Conservation (phyloP, 1,140 invertebrate genomes). For the Agrilus planipennis region DNA sequence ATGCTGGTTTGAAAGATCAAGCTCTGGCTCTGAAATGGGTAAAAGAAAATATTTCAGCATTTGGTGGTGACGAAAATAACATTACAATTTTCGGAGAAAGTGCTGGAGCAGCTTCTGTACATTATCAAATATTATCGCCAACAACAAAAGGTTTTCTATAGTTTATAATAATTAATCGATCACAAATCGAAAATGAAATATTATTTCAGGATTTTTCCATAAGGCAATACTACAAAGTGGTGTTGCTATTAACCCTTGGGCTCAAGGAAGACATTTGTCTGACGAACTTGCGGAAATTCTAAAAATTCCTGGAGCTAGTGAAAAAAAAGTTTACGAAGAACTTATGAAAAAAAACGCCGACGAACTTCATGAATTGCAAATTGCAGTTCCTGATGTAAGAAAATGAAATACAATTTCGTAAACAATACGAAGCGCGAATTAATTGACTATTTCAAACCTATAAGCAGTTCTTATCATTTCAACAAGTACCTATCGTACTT, state of each 20-base stretch:
- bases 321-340: slow-evolving; percentile 6
- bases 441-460: no score
- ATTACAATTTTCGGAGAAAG: slow-evolving; percentile 45
- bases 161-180: no score
- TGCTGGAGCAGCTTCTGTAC: slow-evolving; percentile 37
- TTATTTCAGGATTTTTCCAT: slow-evolving; percentile 5
- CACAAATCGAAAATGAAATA: no score
- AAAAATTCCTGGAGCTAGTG: not conserved
- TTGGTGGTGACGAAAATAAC: slow-evolving; percentile 23
- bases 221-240: slow-evolving; percentile 3
- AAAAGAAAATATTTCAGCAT: slow-evolving; percentile 14
- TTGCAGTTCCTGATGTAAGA: slow-evolving; percentile 6
- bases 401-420: not conserved
- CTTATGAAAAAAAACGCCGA: slow-evolving; percentile 5
- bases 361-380: slow-evolving; percentile 3
- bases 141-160: no score
- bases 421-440: no score
- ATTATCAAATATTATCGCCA: slow-evolving; percentile 30
- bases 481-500: no score
- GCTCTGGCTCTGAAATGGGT: slow-evolving; percentile 17
- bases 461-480: no score
- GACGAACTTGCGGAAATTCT: not conserved
- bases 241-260: not conserved
- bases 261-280: not conserved
- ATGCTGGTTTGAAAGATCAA: slow-evolving; percentile 18